These are phyloP conservation scores for Pristis pectinata DNA, from an alignment of 2,797 vertebrate genomes.

Conservation along the genomic window DNA sequence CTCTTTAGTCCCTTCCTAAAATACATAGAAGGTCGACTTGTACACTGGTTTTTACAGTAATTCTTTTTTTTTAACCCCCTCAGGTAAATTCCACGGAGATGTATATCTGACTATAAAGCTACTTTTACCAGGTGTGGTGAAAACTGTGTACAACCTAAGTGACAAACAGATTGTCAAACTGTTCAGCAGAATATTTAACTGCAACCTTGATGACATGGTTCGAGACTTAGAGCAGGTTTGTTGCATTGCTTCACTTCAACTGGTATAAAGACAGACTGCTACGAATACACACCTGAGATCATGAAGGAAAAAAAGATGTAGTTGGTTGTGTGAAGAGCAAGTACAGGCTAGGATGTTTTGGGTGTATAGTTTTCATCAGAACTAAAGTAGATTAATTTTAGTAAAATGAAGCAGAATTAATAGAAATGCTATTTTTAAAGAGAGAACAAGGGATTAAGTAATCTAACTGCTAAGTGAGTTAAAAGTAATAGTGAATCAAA, in stretches of 20 bases:
- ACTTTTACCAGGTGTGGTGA: constrained; percentile 87
- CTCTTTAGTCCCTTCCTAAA: too few species aligned
- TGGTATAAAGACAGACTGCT: not conserved
- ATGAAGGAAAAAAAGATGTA: not conserved
- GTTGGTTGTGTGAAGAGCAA: not conserved
- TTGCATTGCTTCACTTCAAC: not conserved
- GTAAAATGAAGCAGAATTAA: not conserved
- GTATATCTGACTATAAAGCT: constrained; percentile 89
- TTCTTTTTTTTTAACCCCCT: not conserved
- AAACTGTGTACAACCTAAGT: constrained; percentile 95
- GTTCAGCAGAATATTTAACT: constrained; percentile 86
- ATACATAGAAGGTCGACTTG: too few species aligned
- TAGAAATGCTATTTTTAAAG: not conserved
- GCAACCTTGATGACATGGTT: constrained; percentile 87
- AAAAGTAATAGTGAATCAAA: not conserved
- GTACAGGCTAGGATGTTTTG: not conserved
- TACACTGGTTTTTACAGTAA: too few species aligned
- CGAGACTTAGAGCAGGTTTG: constrained; percentile 88
- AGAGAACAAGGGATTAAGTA: not conserved
- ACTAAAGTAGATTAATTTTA: not conserved
- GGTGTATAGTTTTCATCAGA: not conserved
- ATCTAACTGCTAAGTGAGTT: not conserved
- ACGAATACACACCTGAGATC: not conserved
- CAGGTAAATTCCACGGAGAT: constrained; percentile 88
- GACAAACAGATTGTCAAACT: constrained; percentile 98